phyloP scores from a whole-genome alignment of 2,888 invertebrate species.

The Lasius platythorax region DNA sequence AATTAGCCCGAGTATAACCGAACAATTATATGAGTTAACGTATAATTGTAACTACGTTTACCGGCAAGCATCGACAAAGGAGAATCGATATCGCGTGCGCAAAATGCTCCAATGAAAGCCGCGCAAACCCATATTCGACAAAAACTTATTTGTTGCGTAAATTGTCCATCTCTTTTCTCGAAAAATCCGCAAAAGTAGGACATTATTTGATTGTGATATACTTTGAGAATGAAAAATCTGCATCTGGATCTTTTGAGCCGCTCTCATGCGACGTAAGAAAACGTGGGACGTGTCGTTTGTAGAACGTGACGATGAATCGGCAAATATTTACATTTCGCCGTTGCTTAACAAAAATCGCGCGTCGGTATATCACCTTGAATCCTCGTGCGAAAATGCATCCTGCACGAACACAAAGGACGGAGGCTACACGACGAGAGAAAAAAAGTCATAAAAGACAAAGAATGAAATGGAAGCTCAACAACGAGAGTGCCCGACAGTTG shows the following conservation, averaged over 20 bases:
- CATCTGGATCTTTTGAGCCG: not conserved
- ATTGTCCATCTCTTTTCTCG: not conserved
- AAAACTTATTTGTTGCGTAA: conserved; percentile 5
- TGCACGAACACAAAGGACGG: conserved; percentile 18
- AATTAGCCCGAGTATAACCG: conserved; percentile 61
- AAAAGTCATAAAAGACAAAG: conserved; percentile 23
- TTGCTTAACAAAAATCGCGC: conserved; percentile 58
- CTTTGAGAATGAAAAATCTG: not conserved
- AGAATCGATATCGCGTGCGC: conserved; percentile 34
- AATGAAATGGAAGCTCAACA: conserved; percentile 15
- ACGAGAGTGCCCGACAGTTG: not conserved
- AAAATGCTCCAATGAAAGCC: not conserved
- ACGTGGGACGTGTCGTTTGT: not conserved
- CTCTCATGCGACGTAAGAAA: not conserved
- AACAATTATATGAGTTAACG: conserved; percentile 64
- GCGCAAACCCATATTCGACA: not conserved
- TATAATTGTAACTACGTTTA: conserved; percentile 27
- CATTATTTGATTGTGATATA: not conserved
- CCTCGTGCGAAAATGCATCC: conserved; percentile 45
- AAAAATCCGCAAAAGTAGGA: not conserved
- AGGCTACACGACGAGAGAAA: conserved; percentile 40
- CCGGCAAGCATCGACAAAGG: conserved; percentile 18
- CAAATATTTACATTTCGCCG: conserved; percentile 63
- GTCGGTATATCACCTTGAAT: conserved; percentile 41
- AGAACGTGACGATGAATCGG: conserved; percentile 17